Percentiles rank a stretch among this genome's conserved stretches.
Evolutionary conservation across 2,888 invertebrate genomes (phyloP).

Genomic region (Nineta flava): DNA sequence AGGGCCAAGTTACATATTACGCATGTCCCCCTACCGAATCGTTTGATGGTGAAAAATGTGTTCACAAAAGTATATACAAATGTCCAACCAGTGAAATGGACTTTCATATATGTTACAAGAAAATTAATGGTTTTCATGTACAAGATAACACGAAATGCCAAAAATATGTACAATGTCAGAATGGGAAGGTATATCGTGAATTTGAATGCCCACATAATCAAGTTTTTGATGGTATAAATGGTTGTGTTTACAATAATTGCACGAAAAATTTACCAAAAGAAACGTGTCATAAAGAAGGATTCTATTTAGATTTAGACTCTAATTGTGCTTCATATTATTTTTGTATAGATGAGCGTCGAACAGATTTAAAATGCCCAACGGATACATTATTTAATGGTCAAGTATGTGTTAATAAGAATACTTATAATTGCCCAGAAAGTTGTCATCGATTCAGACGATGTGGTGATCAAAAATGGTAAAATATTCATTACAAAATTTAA

Average conservation of each 20-base stretch:
- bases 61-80: slow-evolving; percentile 23
- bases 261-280: slow-evolving; percentile 12
- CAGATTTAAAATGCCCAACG: slow-evolving; percentile 31
- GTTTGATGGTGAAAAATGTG: slow-evolving; percentile 33
- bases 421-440: slow-evolving; percentile 34
- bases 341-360: slow-evolving; percentile 36
- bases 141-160: slow-evolving; percentile 16
- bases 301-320: slow-evolving; percentile 34
- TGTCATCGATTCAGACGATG: slow-evolving; percentile 5
- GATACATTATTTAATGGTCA: slow-evolving; percentile 40
- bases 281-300: slow-evolving; percentile 33
- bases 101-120: slow-evolving; percentile 11
- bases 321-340: slow-evolving; percentile 38
- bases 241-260: slow-evolving; percentile 20
- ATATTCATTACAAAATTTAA: too few species aligned
- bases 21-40: slow-evolving; percentile 28
- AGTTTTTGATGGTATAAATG: slow-evolving; percentile 19
- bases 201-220: slow-evolving; percentile 16
- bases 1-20: slow-evolving; percentile 27
- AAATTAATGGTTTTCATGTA: slow-evolving; percentile 19
- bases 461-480: not conserved
- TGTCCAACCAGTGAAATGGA: slow-evolving; percentile 17
- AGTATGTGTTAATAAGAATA: slow-evolving; percentile 31
- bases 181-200: slow-evolving; percentile 13
- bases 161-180: slow-evolving; percentile 16